phyloP scores from a whole-genome alignment of 2,113 vertebrate genomes.

The Cricetomys ansorgei region DNA sequence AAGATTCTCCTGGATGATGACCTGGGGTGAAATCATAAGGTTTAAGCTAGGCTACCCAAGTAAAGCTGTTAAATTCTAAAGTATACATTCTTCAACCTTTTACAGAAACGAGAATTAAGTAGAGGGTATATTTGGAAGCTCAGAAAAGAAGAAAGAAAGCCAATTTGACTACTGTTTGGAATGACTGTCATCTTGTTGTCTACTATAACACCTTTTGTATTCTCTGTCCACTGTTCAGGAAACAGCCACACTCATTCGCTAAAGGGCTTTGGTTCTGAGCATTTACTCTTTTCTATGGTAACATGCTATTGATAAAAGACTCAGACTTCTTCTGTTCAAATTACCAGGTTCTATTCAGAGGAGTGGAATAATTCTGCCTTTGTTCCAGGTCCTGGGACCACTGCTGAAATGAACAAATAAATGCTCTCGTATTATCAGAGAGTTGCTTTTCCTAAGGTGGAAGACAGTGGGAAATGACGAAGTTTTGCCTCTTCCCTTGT shows the following conservation, averaged over 20 bases:
- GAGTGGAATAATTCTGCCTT: conserved; percentile 57
- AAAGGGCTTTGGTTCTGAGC: conserved; percentile 53
- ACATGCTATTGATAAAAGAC: conserved; percentile 65
- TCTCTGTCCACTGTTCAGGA: background rate
- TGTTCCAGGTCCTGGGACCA: background rate
- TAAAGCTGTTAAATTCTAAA: background rate
- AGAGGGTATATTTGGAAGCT: background rate
- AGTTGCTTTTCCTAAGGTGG: background rate
- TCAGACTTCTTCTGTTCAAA: conserved; percentile 66
- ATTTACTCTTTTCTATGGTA: conserved; percentile 31
- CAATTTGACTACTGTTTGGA: background rate
- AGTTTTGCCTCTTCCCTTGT: background rate
- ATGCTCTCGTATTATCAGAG: background rate
- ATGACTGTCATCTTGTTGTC: conserved; percentile 13
- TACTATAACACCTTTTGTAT: conserved; percentile 7
- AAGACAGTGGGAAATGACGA: background rate
- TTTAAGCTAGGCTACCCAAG: background rate
- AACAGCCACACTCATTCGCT: conserved; percentile 28
- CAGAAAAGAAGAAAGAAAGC: conserved; percentile 2
- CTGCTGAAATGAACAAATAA: conserved; percentile 18
- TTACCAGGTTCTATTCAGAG: conserved; percentile 61
- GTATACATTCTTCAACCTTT: background rate
- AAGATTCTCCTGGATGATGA: background rate
- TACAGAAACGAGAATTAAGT: background rate
- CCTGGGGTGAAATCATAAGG: background rate